Percentiles rank a stretch among this genome's conserved stretches.
Conservation (phyloP, 2,888 invertebrate genomes). For the Schizaphis graminum region DNA sequence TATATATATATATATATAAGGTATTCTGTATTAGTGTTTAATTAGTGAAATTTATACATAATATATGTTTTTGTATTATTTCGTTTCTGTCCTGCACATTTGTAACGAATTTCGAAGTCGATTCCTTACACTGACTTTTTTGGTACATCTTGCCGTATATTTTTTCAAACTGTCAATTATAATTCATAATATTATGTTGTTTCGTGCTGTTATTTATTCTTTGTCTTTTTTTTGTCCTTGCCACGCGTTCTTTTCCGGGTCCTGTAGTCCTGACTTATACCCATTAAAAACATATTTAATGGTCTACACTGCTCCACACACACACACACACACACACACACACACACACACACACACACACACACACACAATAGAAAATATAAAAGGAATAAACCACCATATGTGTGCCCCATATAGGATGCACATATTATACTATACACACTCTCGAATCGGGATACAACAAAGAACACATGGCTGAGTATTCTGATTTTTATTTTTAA, state of each 20-base stretch:
- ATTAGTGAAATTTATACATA: background rate
- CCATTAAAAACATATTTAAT: constrained; percentile 44
- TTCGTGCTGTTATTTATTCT: background rate
- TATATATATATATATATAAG: too few species aligned
- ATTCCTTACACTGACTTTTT: background rate
- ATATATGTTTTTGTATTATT: background rate
- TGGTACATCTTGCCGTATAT: background rate
- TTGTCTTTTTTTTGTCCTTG: background rate
- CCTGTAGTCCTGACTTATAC: background rate
- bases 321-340: background rate
- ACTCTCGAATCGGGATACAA: constrained; percentile 5
- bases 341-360: background rate
- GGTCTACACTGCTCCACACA: background rate
- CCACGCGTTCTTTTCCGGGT: background rate
- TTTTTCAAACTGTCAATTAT: background rate
- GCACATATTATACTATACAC: background rate
- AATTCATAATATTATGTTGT: background rate
- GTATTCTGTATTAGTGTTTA: background rate
- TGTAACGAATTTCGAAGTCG: background rate
- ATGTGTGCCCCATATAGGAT: background rate
- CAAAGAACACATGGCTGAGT: constrained; percentile 56
- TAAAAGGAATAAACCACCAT: background rate
- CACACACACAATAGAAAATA: background rate
- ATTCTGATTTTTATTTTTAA: constrained; percentile 52
- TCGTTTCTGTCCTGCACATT: background rate